These are phyloP conservation scores for Limnephilus auricula DNA, from an alignment of 2,888 invertebrate species.

Conservation along the genomic window DNA sequence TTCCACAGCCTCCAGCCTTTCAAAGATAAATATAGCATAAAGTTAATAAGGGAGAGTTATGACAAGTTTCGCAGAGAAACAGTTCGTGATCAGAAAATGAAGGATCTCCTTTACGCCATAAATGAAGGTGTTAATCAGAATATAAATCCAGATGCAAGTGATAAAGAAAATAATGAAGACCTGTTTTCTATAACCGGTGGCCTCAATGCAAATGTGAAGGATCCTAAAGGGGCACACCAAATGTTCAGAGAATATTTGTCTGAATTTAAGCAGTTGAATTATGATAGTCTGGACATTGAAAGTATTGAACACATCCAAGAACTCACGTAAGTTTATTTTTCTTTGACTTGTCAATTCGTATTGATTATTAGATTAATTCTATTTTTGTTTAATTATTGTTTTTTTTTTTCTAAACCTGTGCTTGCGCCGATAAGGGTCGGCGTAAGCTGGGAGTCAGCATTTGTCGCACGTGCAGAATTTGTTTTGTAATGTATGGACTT, in stretches of 20 bases:
- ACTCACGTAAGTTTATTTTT: conserved; percentile 73
- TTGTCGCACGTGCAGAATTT: too few relatives aligned
- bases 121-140: conserved; percentile 75
- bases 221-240: conserved; percentile 73
- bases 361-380: background rate
- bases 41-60: conserved; percentile 75
- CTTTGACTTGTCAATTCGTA: background rate
- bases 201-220: conserved; percentile 32
- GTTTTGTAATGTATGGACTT: too few relatives aligned
- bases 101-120: conserved; percentile 75
- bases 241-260: conserved; percentile 74
- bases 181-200: background rate
- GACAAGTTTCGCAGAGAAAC: conserved; percentile 76
- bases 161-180: conserved; percentile 16
- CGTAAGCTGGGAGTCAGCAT: too few relatives aligned
- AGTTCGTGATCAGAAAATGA: conserved; percentile 74
- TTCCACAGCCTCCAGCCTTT: conserved; percentile 71
- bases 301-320: conserved; percentile 72
- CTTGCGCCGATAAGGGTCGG: too few relatives aligned
- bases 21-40: conserved; percentile 72
- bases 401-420: background rate
- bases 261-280: conserved; percentile 70
- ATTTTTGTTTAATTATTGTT: too few relatives aligned
- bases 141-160: conserved; percentile 69
- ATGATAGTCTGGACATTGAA: conserved; percentile 74